Base-by-base conservation (phyloP, 2,888 invertebrate species). In the Urechis unicinctus region DNA sequence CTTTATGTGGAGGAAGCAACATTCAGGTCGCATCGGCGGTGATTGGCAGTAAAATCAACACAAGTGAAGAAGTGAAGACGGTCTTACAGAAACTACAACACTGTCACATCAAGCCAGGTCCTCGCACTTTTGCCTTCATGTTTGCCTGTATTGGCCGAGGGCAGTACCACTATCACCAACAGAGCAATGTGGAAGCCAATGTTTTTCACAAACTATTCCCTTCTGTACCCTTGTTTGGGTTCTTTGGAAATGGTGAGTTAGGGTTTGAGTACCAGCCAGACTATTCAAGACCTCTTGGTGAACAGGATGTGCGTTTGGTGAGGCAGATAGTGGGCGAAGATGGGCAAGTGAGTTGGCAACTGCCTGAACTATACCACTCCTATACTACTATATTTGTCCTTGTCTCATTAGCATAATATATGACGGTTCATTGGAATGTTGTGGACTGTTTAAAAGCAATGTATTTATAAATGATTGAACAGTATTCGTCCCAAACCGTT, bases 241-340 rank as follows among this genome's bases (percentile, higher is more conserved):
- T 79, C 56, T 80, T 80, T 66, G 80, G 80, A 17, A 76, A 78
- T 61, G 80, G 80, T 6, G 81, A 80, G 64, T 72, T 80, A n/a
- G 80, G 80, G 5, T 56, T 36, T 31, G 52, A 61, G 5, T 60
- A 57, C 36, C 41, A 61, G 26, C 61, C 61, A 0, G 58, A 63
- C 36, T 61, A 61, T 36, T 50, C 57, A 2, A 44, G 41, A 5
- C 30, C 28, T 2, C 17, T 29, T 2, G 45, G 44, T 2, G 50
- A 29, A 24, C n/a, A n/a, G 5, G 24, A 6, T 9, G 41, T 17
- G 1, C 26, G 25, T 43, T 28, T 54, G 22, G 42, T 36, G 21
- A 47, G 31, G 17, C 21, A 5, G 1, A 22, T 17, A n/a, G 22
- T n/a, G 9, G 50, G 30, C 6, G 56, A 53, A 6, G 55, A 49